phyloP scores from a whole-genome alignment of 2,113 vertebrate species.

The Bungarus multicinctus region DNA sequence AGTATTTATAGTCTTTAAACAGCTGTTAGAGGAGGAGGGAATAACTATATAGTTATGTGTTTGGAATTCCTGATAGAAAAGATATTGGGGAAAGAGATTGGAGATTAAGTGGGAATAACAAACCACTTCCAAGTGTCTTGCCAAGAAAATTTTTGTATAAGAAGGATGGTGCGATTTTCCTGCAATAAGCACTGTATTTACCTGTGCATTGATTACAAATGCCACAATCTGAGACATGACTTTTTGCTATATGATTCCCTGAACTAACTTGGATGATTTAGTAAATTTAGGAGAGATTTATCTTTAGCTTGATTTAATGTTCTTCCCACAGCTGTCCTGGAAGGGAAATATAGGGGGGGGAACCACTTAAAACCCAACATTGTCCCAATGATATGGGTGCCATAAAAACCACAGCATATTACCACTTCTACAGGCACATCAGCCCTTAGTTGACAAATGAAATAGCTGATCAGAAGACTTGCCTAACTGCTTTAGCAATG shows the following conservation, averaged over 20 bases:
- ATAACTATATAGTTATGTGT: background rate
- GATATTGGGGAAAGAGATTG: background rate
- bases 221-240: background rate
- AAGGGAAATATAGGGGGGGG: background rate
- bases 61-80: background rate
- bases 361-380: background rate
- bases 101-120: background rate
- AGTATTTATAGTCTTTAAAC: background rate
- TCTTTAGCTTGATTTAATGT: background rate
- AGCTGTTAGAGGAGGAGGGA: background rate
- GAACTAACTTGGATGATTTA: background rate
- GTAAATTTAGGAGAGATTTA: background rate
- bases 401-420: background rate
- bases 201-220: background rate
- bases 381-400: background rate
- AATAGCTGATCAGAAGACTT: background rate
- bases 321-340: background rate
- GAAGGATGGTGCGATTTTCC: background rate
- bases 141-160: background rate
- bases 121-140: background rate
- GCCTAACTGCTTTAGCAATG: background rate
- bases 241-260: background rate
- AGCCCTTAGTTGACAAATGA: background rate
- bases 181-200: background rate
- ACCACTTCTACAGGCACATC: background rate